These are phyloP conservation scores for Leptura quadrifasciata DNA, from an alignment of 2,888 invertebrate species.

Conservation along the genomic window DNA sequence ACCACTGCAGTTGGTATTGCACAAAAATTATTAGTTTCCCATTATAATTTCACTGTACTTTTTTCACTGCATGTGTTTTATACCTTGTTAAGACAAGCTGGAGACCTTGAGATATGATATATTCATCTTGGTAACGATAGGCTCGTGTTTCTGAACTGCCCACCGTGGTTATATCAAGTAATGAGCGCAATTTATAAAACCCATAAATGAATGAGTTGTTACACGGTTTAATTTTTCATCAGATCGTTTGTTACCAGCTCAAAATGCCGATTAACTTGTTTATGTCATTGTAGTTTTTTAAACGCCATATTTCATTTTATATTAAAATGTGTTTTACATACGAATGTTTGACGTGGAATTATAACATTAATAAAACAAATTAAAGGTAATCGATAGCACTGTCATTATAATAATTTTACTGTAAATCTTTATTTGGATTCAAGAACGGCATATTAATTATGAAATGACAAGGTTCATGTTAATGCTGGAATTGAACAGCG, in stretches of 20 bases:
- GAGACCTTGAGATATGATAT: slow-evolving; percentile 50
- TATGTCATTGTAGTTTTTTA: slow-evolving; percentile 63
- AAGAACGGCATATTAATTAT: not conserved
- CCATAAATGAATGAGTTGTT: slow-evolving; percentile 67
- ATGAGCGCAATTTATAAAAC: slow-evolving; percentile 68
- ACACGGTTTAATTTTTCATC: slow-evolving; percentile 69
- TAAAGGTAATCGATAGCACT: slow-evolving; percentile 41
- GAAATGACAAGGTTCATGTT: slow-evolving; percentile 9
- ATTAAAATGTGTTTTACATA: slow-evolving; percentile 63
- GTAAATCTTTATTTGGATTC: slow-evolving; percentile 4
- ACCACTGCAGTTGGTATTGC: too few relatives aligned
- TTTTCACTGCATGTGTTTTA: too few relatives aligned
- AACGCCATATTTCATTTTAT: slow-evolving; percentile 64
- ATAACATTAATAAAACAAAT: slow-evolving; percentile 61
- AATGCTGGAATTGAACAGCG: not conserved
- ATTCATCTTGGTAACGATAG: slow-evolving; percentile 49
- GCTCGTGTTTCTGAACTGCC: slow-evolving; percentile 60
- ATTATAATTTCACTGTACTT: too few relatives aligned
- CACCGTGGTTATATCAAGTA: slow-evolving; percentile 66
- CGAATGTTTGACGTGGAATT: slow-evolving; percentile 58
- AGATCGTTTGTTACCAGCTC: slow-evolving; percentile 67
- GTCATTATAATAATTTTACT: slow-evolving; percentile 26
- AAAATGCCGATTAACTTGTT: slow-evolving; percentile 69
- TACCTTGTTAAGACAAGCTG: not conserved
- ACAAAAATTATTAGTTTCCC: too few relatives aligned